phyloP scores from a whole-genome alignment of 1,140 invertebrate species.

The Procambarus virginalis region DNA sequence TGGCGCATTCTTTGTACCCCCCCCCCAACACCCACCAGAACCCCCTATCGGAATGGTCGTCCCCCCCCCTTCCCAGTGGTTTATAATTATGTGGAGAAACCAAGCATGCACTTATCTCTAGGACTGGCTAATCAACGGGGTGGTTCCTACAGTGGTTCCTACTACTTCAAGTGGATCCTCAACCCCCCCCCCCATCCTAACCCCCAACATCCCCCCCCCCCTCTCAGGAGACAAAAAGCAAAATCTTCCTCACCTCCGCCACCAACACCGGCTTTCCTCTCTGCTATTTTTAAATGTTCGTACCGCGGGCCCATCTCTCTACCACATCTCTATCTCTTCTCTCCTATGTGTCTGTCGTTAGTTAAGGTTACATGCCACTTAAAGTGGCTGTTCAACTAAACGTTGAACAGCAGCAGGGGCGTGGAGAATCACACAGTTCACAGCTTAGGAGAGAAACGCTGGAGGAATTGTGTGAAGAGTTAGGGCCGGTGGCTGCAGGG shows the following conservation, averaged over 20 bases:
- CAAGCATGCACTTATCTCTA: neutral
- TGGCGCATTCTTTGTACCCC: neutral
- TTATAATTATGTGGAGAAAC: neutral
- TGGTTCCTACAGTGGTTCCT: neutral
- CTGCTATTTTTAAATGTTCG: constrained; percentile 2
- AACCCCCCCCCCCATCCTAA: neutral
- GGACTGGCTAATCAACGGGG: too few relatives aligned
- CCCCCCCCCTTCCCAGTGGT: neutral
- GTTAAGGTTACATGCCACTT: neutral
- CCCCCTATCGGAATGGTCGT: neutral
- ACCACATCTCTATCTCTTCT: neutral
- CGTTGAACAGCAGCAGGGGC: too few relatives aligned
- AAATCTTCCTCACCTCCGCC: neutral
- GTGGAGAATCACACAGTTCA: too few relatives aligned
- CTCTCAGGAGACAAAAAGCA: neutral
- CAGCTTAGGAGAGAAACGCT: neutral
- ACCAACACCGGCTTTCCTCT: constrained; percentile 10
- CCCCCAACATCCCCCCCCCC: too few relatives aligned
- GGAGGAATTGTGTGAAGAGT: neutral
- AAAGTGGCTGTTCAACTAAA: too few relatives aligned
- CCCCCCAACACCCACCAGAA: neutral
- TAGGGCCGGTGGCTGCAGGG: neutral
- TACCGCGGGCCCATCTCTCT: neutral
- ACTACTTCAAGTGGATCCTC: neutral
- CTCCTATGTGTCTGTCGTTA: neutral